These are phyloP conservation scores for Apeltes quadracus DNA, from an alignment of 2,113 vertebrate species.

Conservation along the genomic window DNA sequence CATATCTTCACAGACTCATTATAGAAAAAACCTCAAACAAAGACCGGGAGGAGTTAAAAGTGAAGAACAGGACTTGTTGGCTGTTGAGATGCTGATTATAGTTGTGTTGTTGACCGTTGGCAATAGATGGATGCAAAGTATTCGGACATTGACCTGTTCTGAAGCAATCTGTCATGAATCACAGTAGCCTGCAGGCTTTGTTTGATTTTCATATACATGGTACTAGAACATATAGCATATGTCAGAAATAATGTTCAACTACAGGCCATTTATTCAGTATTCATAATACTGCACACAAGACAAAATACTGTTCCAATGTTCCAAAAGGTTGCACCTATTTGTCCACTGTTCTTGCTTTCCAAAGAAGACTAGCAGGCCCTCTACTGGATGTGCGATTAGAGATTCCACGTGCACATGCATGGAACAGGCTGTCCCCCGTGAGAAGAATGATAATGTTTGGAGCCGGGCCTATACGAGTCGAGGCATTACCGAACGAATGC, in stretches of 20 bases:
- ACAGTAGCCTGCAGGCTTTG: background rate
- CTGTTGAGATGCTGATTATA: slow-evolving; percentile 19
- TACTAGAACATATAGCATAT: background rate
- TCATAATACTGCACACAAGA: background rate
- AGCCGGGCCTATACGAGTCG: background rate
- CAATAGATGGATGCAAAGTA: background rate
- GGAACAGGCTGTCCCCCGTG: background rate
- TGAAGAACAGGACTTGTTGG: slow-evolving; percentile 6
- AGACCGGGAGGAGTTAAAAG: background rate
- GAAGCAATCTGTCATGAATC: slow-evolving; percentile 16
- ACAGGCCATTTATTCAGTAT: background rate
- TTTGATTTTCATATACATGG: slow-evolving; percentile 3
- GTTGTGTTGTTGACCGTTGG: background rate
- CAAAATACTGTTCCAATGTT: background rate
- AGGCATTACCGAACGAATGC: background rate
- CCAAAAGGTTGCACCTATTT: background rate
- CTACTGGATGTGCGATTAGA: too few relatives aligned
- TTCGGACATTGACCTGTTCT: slow-evolving; percentile 24
- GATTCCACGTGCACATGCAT: too few relatives aligned
- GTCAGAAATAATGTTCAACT: background rate
- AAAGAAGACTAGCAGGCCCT: too few relatives aligned
- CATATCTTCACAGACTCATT: slow-evolving; percentile 7
- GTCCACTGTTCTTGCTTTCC: background rate
- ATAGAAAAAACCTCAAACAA: background rate
- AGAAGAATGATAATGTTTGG: background rate